Conservation (phyloP, 2,113 vertebrate species). For the Nannospalax galili region DNA sequence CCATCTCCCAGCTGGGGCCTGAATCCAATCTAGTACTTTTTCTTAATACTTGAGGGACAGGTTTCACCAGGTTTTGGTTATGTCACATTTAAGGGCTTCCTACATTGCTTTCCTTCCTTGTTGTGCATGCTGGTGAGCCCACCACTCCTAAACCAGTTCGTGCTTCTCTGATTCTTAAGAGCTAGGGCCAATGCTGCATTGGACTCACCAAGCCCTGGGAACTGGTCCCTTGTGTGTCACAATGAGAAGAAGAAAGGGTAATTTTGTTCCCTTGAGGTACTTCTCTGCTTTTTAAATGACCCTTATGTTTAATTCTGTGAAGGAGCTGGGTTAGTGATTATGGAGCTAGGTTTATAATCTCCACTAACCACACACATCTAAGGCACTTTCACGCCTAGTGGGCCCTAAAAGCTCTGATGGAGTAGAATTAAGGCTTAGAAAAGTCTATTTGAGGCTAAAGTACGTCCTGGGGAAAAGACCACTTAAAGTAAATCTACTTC, state of each 20-base stretch:
- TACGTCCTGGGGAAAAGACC: conserved; percentile 25
- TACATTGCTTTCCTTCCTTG: neutral
- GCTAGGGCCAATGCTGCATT: neutral
- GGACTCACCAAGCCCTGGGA: neutral
- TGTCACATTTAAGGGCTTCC: neutral
- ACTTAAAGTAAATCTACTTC: conserved; percentile 51
- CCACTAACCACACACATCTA: neutral
- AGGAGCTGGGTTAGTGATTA: neutral
- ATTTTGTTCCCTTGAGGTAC: neutral
- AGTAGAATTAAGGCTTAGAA: conserved; percentile 31
- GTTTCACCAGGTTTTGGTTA: neutral
- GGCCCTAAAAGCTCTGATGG: neutral
- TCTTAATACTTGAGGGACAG: neutral
- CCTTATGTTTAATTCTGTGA: neutral
- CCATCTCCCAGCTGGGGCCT: neutral
- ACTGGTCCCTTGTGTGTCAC: neutral
- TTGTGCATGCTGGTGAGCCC: neutral
- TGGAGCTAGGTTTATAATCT: neutral
- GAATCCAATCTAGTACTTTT: neutral
- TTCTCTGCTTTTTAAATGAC: neutral
- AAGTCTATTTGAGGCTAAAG: conserved; percentile 35
- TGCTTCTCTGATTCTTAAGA: neutral
- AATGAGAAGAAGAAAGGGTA: neutral
- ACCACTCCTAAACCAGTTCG: neutral
- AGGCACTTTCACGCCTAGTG: neutral